A percentile compares a stretch with the other conserved stretches of the same genome.
Evolutionary conservation across 2,113 vertebrate species (phyloP).

Genomic region (Chaetorhynchus papuensis): DNA sequence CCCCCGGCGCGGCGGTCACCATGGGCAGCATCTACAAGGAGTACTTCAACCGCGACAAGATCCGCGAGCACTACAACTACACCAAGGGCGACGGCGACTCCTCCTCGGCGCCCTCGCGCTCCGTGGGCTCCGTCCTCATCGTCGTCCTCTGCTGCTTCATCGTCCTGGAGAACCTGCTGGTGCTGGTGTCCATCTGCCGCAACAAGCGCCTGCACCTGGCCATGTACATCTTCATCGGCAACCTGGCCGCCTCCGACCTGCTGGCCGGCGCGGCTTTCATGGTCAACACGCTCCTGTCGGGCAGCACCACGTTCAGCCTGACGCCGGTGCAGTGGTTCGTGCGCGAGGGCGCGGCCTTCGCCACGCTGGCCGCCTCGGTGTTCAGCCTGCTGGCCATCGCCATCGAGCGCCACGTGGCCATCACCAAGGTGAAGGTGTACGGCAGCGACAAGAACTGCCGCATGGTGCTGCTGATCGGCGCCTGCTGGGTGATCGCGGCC

Average conservation of each 20-base stretch:
- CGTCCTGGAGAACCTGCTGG: constrained; percentile 89
- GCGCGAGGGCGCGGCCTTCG: constrained; percentile 90
- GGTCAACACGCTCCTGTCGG: constrained; percentile 87
- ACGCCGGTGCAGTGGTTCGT: constrained; percentile 91
- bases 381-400: constrained; percentile 94
- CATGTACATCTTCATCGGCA: constrained; percentile 97
- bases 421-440: constrained; percentile 90
- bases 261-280: constrained; percentile 89
- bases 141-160: constrained; percentile 86
- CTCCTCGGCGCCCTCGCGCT: not conserved
- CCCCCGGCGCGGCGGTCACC: no score
- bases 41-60: constrained; percentile 82
- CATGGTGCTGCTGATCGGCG: constrained; percentile 91
- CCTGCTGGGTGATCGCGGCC: constrained; percentile 89
- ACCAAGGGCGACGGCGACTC: constrained; percentile 66
- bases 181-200: constrained; percentile 85
- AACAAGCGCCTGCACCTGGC: constrained; percentile 94
- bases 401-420: constrained; percentile 91
- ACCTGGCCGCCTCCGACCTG: constrained; percentile 90
- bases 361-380: constrained; percentile 88
- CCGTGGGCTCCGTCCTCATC: constrained; percentile 71
- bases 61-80: constrained; percentile 80
- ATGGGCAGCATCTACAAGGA: constrained; percentile 87
- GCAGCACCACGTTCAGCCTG: constrained; percentile 77
- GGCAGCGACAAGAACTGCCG: constrained; percentile 84